These are phyloP conservation scores for Athrips mouffetella DNA, from an alignment of 2,888 invertebrate species.

Conservation along the genomic window DNA sequence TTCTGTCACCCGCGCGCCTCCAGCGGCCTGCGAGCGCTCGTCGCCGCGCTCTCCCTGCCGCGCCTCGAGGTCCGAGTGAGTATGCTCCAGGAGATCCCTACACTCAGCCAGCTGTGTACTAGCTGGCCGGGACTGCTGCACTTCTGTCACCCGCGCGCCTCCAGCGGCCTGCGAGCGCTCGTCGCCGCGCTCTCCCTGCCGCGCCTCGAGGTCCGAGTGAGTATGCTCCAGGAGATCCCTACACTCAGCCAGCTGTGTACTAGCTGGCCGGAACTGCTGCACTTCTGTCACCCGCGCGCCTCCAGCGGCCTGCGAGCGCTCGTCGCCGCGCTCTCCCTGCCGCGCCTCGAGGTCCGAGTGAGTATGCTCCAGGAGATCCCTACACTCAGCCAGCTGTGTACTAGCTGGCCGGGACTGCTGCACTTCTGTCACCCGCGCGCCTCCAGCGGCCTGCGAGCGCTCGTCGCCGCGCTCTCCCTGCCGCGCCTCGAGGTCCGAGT, in stretches of 20 bases:
- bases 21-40: constrained; percentile 87
- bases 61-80: constrained; percentile 94
- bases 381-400: too few relatives aligned
- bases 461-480: constrained; percentile 88
- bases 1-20: constrained; percentile 88
- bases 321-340: constrained; percentile 88
- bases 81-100: constrained; percentile 34
- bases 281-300: constrained; percentile 89
- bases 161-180: constrained; percentile 86
- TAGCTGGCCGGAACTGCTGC: too few relatives aligned
- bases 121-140: too few relatives aligned
- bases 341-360: constrained; percentile 94
- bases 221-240: too few relatives aligned
- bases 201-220: constrained; percentile 93
- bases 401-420: too few relatives aligned
- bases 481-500: constrained; percentile 95
- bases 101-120: too few relatives aligned
- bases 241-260: too few relatives aligned
- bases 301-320: constrained; percentile 87
- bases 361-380: constrained; percentile 85
- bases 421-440: constrained; percentile 91
- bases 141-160: constrained; percentile 88
- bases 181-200: constrained; percentile 90
- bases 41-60: constrained; percentile 89
- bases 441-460: constrained; percentile 85